These are phyloP conservation scores for Cygnus buccinator DNA, from an alignment of 2,113 vertebrate species.

Conservation along the genomic window DNA sequence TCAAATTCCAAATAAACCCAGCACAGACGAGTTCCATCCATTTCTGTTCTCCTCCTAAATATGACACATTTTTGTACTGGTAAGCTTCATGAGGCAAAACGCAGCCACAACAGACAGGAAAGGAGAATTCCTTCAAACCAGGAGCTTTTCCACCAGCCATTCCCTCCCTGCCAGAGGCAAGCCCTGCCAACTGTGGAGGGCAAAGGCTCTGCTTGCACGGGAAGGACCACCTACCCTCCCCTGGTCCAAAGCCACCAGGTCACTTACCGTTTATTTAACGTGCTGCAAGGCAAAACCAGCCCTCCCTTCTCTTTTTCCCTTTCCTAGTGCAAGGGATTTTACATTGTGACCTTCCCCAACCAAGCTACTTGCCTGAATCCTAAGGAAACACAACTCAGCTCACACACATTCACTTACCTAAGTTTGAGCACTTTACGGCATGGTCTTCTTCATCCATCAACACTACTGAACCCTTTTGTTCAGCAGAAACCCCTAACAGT, in stretches of 20 bases:
- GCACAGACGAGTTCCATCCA: fast-evolving
- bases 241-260: neutral
- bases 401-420: neutral
- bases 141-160: neutral
- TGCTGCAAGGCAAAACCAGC: neutral
- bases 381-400: neutral
- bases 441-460: neutral
- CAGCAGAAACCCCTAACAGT: neutral
- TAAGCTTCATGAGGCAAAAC: neutral
- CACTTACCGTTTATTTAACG: neutral
- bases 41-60: neutral
- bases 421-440: neutral
- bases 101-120: neutral
- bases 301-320: neutral
- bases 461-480: neutral
- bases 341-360: neutral
- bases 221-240: neutral
- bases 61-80: too few species aligned
- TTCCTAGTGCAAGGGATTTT: neutral
- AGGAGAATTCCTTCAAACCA: neutral
- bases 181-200: too few species aligned
- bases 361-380: neutral
- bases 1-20: neutral
- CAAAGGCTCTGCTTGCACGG: neutral
- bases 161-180: too few species aligned